Base-by-base conservation (phyloP, 2,113 vertebrate genomes). In the Dicrurus megarhynchus region DNA sequence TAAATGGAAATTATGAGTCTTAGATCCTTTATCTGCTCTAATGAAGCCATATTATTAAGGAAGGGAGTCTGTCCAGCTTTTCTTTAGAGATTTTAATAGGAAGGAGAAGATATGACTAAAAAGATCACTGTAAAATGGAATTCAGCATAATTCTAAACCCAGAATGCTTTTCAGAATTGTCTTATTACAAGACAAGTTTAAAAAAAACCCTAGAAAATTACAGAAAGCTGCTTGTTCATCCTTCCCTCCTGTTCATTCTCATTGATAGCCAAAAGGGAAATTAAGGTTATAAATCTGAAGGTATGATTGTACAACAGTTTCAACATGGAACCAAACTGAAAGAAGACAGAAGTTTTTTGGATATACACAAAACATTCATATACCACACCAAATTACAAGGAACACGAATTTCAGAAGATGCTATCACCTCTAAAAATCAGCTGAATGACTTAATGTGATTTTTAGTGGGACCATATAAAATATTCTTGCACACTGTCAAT, bases 261-360 rank as follows among this genome's bases (percentile, higher is more conserved):
- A 93, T 1, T 81, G 83, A 92, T 6, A 93, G 64, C 33, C 83
- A 95, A 63, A 94, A 92, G 92, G 82, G 82, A 95, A 92, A 93
- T 90, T 55, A 90, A 92, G 65, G 76, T 59, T 92, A 88, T 93
- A 96, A 96, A 96, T 95, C 85, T 94, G 83, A 84, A 95, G 27
- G 64, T 37, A 85, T n/a, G 41, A n/a, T 41, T 84, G 37, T 41
- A 46, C 27, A 67, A 69, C 6, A 69, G 13, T 64, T 90, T 76
- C 55, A 70, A 27, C 39, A 42, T 1, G 8, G 61, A 94, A 79
- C 7, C 46, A 77, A 90, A 53, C 16, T 15, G 16, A 95, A 42
- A 61, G 50, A 87, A 82, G 61, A 57, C 1, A 15, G 39, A 39
- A 73, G 2, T 7, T 41, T 89, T 95, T 74, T 84, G 19, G 39